Conservation (phyloP, 2,888 invertebrate genomes). For the Ophion ellenae region DNA sequence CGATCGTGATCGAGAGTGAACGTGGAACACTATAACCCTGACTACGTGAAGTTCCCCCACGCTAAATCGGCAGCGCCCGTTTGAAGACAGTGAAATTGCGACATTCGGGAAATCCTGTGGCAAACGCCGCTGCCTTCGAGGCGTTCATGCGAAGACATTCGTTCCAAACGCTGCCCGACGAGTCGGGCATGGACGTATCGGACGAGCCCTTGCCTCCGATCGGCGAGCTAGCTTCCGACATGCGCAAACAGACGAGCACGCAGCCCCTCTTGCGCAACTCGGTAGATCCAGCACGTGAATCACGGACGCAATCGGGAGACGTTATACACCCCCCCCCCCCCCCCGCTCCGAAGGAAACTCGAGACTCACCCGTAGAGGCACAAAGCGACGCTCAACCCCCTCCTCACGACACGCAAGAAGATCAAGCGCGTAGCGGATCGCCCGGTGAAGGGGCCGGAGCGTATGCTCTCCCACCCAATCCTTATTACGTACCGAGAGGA, state of each 20-base stretch:
- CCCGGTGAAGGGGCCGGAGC: too few relatives aligned
- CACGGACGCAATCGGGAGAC: neutral
- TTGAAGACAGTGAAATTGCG: neutral
- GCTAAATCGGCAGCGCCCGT: neutral
- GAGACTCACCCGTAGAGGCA: too few relatives aligned
- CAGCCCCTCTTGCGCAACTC: neutral
- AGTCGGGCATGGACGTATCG: neutral
- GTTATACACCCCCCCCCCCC: neutral
- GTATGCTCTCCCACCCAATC: too few relatives aligned
- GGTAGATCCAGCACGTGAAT: neutral
- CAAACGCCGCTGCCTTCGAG: neutral
- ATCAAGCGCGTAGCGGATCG: neutral
- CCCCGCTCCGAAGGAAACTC: neutral
- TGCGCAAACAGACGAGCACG: neutral
- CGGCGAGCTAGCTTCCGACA: neutral
- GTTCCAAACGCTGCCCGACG: neutral
- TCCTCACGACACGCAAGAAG: neutral
- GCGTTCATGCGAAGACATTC: neutral
- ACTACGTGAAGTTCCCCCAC: neutral
- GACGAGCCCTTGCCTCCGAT: neutral
- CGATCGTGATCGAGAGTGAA: too few relatives aligned
- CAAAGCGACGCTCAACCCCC: neutral
- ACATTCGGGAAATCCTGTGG: neutral
- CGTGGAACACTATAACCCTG: too few relatives aligned
- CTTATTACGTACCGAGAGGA: too few relatives aligned